Percentiles rank a stretch among this genome's conserved stretches.
phyloP scores from a whole-genome alignment of 2,113 vertebrate species.

The Xenus cinereus region DNA sequence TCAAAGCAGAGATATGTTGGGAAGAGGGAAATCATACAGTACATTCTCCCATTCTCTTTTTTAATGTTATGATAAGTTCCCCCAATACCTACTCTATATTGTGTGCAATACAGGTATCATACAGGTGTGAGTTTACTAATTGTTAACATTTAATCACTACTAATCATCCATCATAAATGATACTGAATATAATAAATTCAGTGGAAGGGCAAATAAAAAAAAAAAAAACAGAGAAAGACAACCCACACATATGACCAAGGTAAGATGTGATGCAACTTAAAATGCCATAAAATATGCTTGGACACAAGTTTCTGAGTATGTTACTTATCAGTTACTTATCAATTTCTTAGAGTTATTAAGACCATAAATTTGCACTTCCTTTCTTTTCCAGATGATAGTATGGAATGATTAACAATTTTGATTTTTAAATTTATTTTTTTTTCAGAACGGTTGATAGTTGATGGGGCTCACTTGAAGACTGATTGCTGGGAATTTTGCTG shows the following conservation, averaged over 20 bases:
- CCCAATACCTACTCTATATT: neutral
- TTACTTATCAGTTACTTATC: neutral
- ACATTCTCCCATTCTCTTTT: neutral
- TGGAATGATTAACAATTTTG: neutral
- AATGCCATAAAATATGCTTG: neutral
- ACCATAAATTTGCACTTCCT: neutral
- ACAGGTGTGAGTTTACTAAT: neutral
- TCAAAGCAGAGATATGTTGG: neutral
- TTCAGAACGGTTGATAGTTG: neutral
- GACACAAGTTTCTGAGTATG: neutral
- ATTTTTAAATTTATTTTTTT: neutral
- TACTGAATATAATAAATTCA: neutral
- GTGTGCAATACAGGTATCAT: neutral
- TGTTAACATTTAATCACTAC: neutral
- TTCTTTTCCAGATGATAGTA: neutral
- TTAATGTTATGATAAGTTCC: accelerated
- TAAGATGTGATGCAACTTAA: neutral
- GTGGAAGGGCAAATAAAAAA: neutral
- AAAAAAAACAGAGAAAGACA: neutral
- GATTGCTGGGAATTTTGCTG: neutral
- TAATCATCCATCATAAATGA: neutral
- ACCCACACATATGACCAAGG: neutral
- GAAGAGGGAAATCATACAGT: neutral
- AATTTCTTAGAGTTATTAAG: neutral
- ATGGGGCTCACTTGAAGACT: neutral